Conservation (phyloP, 1,140 invertebrate species). For the Ridgeia piscesae region DNA sequence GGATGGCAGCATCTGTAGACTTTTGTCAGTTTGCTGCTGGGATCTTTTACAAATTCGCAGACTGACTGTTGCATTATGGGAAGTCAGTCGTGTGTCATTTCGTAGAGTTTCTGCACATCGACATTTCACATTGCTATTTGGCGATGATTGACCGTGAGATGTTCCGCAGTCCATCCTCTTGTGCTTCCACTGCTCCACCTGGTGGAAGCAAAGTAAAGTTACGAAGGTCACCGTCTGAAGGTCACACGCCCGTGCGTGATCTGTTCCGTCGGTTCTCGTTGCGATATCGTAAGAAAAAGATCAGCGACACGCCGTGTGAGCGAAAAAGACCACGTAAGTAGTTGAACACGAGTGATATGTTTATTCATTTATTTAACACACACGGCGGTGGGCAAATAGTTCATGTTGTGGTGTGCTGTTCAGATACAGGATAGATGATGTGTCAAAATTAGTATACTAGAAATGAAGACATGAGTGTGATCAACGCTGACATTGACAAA, state of each 20-base stretch:
- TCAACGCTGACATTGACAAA: background rate
- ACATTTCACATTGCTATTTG: background rate
- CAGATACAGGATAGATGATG: background rate
- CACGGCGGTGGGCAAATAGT: background rate
- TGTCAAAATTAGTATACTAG: background rate
- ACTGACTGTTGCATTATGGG: background rate
- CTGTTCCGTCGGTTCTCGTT: slow-evolving; percentile 12
- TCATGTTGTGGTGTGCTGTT: background rate
- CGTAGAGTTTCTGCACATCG: no score
- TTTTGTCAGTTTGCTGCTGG: background rate
- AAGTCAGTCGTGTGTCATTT: background rate
- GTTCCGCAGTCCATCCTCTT: background rate
- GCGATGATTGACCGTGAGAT: background rate
- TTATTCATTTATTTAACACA: no score
- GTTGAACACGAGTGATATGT: background rate
- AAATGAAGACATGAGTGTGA: background rate
- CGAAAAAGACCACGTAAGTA: slow-evolving; percentile 19
- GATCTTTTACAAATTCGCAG: background rate
- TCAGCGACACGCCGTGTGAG: background rate
- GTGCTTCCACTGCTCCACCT: slow-evolving; percentile 3
- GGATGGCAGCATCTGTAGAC: background rate
- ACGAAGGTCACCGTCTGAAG: background rate
- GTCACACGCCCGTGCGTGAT: background rate
- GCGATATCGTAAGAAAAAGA: slow-evolving; percentile 18
- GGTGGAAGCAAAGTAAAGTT: background rate